phyloP scores from a whole-genome alignment of 2,888 invertebrate genomes.

The Clitarchus hookeri region DNA sequence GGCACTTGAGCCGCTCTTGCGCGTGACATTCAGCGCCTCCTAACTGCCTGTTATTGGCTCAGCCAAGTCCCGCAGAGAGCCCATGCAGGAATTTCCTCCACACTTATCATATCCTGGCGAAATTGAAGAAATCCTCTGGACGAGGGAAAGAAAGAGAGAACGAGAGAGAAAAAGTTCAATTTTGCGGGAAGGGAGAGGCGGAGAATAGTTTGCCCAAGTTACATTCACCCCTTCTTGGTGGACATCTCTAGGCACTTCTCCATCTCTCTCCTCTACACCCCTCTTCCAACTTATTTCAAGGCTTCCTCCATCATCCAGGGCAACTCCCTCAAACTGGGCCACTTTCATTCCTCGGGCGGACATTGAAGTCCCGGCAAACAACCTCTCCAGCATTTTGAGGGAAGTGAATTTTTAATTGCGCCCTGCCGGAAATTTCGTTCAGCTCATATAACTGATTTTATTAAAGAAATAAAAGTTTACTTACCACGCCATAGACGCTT shows the following conservation, averaged over 20 bases:
- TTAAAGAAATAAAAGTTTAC: too few relatives aligned
- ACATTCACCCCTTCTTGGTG: not conserved
- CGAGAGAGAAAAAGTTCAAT: not conserved
- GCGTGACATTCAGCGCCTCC: not conserved
- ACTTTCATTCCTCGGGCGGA: too few relatives aligned
- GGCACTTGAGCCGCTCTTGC: not conserved
- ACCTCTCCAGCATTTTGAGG: too few relatives aligned
- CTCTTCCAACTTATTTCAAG: not conserved
- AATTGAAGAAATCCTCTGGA: not conserved
- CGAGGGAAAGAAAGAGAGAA: not conserved
- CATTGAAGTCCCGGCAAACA: too few relatives aligned
- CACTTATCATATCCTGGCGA: not conserved
- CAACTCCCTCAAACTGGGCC: not conserved
- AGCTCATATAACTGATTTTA: too few relatives aligned
- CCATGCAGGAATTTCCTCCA: not conserved
- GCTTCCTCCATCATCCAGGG: not conserved
- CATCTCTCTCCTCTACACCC: not conserved
- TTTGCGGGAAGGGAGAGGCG: not conserved
- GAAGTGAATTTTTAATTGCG: too few relatives aligned
- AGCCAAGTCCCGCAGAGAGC: not conserved
- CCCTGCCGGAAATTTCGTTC: too few relatives aligned
- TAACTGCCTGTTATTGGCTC: not conserved
- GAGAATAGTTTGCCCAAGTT: not conserved
- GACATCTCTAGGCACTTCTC: not conserved
- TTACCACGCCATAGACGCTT: too few relatives aligned